phyloP scores from a whole-genome alignment of 2,888 invertebrate species.

The Ochlodes sylvanus region DNA sequence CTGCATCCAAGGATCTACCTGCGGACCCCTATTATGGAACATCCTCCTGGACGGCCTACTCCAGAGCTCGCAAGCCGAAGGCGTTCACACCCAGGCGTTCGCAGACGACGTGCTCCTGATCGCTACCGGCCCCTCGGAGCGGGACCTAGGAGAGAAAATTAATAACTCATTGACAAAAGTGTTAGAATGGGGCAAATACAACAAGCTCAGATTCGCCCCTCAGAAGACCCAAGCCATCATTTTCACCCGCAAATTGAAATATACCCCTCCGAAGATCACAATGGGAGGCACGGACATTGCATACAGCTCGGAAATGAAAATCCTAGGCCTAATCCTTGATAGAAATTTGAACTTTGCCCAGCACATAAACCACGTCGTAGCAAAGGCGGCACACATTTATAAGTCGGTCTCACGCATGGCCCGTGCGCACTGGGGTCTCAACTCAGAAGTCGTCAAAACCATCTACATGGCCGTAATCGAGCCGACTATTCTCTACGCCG shows the following conservation, averaged over 20 bases:
- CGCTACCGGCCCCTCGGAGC: neutral
- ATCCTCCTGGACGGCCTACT: slow-evolving; percentile 40
- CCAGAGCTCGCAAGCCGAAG: neutral
- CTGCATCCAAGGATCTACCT: slow-evolving; percentile 42
- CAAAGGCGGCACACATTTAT: slow-evolving; percentile 33
- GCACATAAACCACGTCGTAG: slow-evolving; percentile 9
- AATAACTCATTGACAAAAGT: slow-evolving; percentile 20
- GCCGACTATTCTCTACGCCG: slow-evolving; percentile 21
- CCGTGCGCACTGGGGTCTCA: slow-evolving; percentile 31
- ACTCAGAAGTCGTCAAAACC: slow-evolving; percentile 18
- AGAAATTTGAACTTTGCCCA: slow-evolving; percentile 20
- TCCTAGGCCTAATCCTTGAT: slow-evolving; percentile 35
- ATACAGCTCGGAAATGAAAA: neutral
- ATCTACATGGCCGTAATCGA: slow-evolving; percentile 4
- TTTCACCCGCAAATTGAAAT: slow-evolving; percentile 38
- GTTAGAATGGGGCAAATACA: slow-evolving; percentile 33
- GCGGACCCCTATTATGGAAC: slow-evolving; percentile 44
- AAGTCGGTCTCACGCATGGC: slow-evolving; percentile 27
- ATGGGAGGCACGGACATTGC: slow-evolving; percentile 19
- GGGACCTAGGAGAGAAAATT: slow-evolving; percentile 2
- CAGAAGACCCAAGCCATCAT: slow-evolving; percentile 40
- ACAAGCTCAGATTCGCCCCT: slow-evolving; percentile 40
- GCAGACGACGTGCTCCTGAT: slow-evolving; percentile 44
- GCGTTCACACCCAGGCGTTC: slow-evolving; percentile 41
- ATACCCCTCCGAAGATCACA: slow-evolving; percentile 23